Evolutionary conservation across 1,140 invertebrate genomes (phyloP).

Genomic region (Sogatella furcifera): DNA sequence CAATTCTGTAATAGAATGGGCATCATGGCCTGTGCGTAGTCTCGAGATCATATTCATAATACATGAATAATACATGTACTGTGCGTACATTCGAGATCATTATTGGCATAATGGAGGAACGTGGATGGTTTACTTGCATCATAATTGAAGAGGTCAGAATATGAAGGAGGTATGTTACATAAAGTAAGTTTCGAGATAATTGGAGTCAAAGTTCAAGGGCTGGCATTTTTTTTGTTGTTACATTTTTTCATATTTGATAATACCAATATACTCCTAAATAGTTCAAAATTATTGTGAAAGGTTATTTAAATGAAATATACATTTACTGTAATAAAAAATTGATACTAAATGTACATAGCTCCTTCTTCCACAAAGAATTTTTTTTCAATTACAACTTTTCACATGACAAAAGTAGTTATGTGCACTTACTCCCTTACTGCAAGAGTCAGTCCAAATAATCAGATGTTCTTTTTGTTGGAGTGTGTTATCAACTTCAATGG

Average conservation of each 20-base stretch:
- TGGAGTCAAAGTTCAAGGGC: not conserved
- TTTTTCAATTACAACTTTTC: not conserved
- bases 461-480: constrained; percentile 1
- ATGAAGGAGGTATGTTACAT: not conserved
- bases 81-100: too few relatives aligned
- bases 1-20: too few relatives aligned
- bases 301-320: not conserved
- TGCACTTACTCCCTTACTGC: not conserved
- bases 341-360: not conserved
- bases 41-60: too few relatives aligned
- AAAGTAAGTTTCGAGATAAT: not conserved
- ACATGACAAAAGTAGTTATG: not conserved
- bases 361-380: not conserved
- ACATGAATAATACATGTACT: too few relatives aligned
- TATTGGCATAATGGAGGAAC: too few relatives aligned
- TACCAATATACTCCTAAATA: not conserved
- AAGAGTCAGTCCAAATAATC: too few relatives aligned
- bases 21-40: too few relatives aligned
- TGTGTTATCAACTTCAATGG: not conserved
- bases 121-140: too few relatives aligned
- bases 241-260: not conserved
- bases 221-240: not conserved
- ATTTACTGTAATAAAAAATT: not conserved
- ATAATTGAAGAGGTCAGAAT: not conserved
- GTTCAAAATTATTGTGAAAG: not conserved